Percentiles rank a stretch among this genome's conserved stretches.
Evolutionary conservation across 2,113 vertebrate species (phyloP).

Genomic region (Amblyornis subalaris): DNA sequence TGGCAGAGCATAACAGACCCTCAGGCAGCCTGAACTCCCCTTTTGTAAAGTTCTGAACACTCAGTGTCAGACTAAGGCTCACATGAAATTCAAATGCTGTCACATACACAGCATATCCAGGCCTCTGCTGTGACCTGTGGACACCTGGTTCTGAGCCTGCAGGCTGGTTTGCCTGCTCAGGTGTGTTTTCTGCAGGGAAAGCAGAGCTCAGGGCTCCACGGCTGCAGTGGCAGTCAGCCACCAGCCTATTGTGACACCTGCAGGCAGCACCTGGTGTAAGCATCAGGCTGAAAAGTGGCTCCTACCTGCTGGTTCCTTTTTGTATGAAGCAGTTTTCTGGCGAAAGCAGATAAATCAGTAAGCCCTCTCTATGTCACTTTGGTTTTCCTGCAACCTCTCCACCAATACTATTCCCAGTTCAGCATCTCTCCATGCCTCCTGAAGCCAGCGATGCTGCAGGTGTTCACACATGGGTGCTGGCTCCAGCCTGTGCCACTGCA

Average conservation of each 20-base stretch:
- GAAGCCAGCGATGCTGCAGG: rapidly evolving
- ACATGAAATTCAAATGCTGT: not conserved
- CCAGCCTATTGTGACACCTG: not conserved
- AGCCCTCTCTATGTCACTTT: not conserved
- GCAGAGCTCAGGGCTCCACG: not conserved
- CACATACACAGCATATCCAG: not conserved
- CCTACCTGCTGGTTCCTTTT: not conserved
- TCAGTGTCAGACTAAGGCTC: not conserved
- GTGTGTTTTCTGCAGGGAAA: not conserved
- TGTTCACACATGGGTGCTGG: not conserved
- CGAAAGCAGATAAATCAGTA: not conserved
- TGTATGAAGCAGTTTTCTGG: not conserved
- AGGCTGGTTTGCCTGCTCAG: not conserved
- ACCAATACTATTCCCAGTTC: rapidly evolving
- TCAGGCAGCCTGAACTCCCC: not conserved
- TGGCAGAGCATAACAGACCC: not conserved
- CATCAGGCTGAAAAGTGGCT: not conserved
- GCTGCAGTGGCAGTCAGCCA: not conserved
- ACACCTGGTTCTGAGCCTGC: not conserved
- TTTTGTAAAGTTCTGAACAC: not conserved
- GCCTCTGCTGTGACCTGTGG: not conserved
- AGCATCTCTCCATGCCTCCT: not conserved
- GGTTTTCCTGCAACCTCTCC: not conserved
- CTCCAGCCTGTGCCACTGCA: not conserved
- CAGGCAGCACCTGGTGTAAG: not conserved